phyloP scores from a whole-genome alignment of 1,140 invertebrate genomes.

The Lamellibrachia luymesi region DNA sequence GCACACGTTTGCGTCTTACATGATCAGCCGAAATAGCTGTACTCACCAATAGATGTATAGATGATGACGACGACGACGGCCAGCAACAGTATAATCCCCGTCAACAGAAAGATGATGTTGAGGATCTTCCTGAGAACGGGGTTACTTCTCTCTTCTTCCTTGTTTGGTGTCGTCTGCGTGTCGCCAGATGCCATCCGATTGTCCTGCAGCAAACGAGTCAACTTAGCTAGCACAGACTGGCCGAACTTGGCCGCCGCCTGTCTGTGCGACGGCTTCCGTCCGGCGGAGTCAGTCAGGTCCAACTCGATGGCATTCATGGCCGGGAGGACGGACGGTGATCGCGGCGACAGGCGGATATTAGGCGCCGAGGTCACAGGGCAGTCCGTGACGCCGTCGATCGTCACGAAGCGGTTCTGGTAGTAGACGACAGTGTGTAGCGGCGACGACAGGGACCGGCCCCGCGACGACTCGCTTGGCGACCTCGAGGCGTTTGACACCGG shows the following conservation, averaged over 20 bases:
- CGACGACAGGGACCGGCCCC: background rate
- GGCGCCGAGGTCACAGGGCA: background rate
- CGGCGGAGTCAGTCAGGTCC: background rate
- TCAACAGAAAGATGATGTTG: slow-evolving; percentile 25
- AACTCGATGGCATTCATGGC: slow-evolving; percentile 12
- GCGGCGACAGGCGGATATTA: background rate
- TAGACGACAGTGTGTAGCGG: background rate
- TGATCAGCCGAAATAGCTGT: background rate
- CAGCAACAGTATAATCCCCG: slow-evolving; percentile 21
- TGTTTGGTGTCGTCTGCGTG: background rate
- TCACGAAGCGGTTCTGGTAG: slow-evolving; percentile 18
- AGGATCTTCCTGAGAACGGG: slow-evolving; percentile 29
- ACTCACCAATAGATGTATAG: slow-evolving; percentile 25
- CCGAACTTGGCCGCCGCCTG: slow-evolving; percentile 2
- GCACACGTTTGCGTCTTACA: background rate
- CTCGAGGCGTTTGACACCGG: background rate
- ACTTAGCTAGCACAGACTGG: slow-evolving; percentile 21
- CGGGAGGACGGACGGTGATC: background rate
- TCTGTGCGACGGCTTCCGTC: background rate
- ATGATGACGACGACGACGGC: slow-evolving; percentile 28
- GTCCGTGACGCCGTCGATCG: background rate
- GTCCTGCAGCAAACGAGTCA: slow-evolving; percentile 22
- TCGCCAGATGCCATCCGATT: slow-evolving; percentile 23
- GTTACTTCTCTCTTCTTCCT: slow-evolving; percentile 18
- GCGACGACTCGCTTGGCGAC: background rate